Evolutionary conservation across 2,888 invertebrate species (phyloP).

Genomic region (Acholoe squamosa): DNA sequence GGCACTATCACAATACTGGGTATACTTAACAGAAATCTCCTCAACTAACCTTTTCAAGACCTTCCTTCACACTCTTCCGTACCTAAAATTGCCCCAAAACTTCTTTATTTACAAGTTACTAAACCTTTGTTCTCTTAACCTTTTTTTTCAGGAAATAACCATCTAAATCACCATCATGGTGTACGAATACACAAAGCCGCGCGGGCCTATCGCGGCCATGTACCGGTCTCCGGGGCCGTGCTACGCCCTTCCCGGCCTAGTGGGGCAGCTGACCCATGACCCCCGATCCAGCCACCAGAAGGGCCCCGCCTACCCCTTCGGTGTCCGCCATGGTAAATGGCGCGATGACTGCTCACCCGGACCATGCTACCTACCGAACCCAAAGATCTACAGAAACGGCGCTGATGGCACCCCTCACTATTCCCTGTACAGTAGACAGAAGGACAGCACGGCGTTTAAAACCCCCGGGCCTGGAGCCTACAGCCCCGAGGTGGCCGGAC

Average conservation of each 20-base stretch:
- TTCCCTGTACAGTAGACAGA: constrained; percentile 76
- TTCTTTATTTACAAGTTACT: too few species aligned
- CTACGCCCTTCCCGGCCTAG: constrained; percentile 74
- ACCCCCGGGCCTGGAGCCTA: constrained; percentile 83
- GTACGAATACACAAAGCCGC: constrained; percentile 74
- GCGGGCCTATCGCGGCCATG: constrained; percentile 77
- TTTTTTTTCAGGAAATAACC: too few species aligned
- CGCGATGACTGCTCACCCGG: constrained; percentile 70
- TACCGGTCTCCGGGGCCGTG: constrained; percentile 76
- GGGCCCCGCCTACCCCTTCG: constrained; percentile 73
- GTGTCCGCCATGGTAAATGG: constrained; percentile 71
- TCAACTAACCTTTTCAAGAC: too few species aligned
- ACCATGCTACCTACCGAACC: constrained; percentile 69
- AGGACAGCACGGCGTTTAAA: constrained; percentile 74
- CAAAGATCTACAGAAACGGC: constrained; percentile 72
- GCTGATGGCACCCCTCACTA: constrained; percentile 73
- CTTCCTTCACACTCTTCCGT: too few species aligned
- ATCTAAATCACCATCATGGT: constrained; percentile 68
- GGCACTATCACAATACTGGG: too few species aligned
- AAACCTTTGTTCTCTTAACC: too few species aligned
- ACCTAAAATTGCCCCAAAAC: too few species aligned
- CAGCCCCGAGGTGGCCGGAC: constrained; percentile 78
- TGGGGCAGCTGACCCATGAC: constrained; percentile 73
- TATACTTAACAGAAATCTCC: too few species aligned
- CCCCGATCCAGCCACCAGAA: constrained; percentile 73